phyloP scores from a whole-genome alignment of 2,888 invertebrate genomes.

The Leptogaster cylindrica region DNA sequence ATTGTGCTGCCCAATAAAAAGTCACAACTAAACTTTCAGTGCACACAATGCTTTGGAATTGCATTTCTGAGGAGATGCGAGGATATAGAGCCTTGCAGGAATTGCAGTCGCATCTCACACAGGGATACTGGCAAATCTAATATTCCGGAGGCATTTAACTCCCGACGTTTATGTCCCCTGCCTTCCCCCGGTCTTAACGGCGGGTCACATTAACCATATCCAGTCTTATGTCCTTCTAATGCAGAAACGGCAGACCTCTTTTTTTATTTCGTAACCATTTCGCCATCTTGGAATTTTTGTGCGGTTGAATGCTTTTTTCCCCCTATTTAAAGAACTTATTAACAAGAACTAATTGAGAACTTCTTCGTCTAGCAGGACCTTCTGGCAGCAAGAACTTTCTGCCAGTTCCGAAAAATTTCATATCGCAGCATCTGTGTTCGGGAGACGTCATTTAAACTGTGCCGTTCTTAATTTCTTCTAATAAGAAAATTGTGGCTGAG shows the following conservation, averaged over 20 bases:
- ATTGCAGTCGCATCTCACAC: neutral
- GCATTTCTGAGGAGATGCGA: neutral
- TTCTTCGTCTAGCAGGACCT: slow-evolving; percentile 8
- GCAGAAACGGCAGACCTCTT: neutral
- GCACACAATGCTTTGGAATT: neutral
- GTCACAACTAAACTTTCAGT: neutral
- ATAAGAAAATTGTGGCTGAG: slow-evolving; percentile 27
- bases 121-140: neutral
- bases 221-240: slow-evolving; percentile 26
- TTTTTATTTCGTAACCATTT: neutral
- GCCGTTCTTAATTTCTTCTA: slow-evolving; percentile 19
- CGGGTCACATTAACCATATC: slow-evolving; percentile 11
- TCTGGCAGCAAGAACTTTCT: slow-evolving; percentile 12
- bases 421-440: slow-evolving; percentile 10
- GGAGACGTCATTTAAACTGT: neutral
- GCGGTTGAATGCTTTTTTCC: slow-evolving; percentile 37
- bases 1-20: neutral
- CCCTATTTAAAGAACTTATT: slow-evolving; percentile 36
- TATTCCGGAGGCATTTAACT: slow-evolving; percentile 18
- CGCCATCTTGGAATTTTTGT: slow-evolving; percentile 18
- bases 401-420: neutral
- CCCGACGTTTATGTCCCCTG: neutral
- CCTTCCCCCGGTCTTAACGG: neutral
- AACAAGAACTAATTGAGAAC: slow-evolving; percentile 38
- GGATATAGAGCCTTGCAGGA: neutral